These are phyloP conservation scores for Matsumyia berberina DNA, from an alignment of 2,888 invertebrate species.

Conservation along the genomic window DNA sequence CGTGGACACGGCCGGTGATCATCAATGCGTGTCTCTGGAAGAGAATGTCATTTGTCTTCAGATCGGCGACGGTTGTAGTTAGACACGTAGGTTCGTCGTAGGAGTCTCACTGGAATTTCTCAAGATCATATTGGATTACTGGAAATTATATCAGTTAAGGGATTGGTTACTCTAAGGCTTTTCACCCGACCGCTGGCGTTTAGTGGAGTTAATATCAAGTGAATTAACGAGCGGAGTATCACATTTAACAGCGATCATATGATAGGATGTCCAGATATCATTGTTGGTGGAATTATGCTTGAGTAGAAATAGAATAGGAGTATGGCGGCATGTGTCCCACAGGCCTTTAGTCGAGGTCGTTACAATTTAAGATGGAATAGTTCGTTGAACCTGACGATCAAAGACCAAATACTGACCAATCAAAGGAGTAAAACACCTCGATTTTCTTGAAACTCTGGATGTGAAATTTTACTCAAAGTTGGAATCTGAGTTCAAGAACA, in stretches of 20 bases:
- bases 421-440: too few relatives aligned
- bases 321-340: too few relatives aligned
- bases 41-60: conserved; percentile 70
- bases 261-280: too few relatives aligned
- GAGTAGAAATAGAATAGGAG: too few relatives aligned
- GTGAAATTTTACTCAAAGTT: too few relatives aligned
- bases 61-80: neutral
- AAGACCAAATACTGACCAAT: too few relatives aligned
- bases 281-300: too few relatives aligned
- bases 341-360: too few relatives aligned
- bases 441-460: too few relatives aligned
- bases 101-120: conserved; percentile 73
- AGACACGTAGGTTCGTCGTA: conserved; percentile 29
- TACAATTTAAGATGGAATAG: too few relatives aligned
- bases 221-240: conserved; percentile 30
- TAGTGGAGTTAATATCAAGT: conserved; percentile 47
- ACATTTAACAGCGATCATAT: neutral
- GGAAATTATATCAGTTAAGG: conserved; percentile 68
- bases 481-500: too few relatives aligned
- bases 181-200: conserved; percentile 51
- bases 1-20: conserved; percentile 64
- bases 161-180: conserved; percentile 62
- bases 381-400: too few relatives aligned
- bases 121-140: conserved; percentile 74
- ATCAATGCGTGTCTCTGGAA: conserved; percentile 71